Evolutionary conservation across 2,797 vertebrate genomes (phyloP).

Genomic region (Megaceryle alcyon): DNA sequence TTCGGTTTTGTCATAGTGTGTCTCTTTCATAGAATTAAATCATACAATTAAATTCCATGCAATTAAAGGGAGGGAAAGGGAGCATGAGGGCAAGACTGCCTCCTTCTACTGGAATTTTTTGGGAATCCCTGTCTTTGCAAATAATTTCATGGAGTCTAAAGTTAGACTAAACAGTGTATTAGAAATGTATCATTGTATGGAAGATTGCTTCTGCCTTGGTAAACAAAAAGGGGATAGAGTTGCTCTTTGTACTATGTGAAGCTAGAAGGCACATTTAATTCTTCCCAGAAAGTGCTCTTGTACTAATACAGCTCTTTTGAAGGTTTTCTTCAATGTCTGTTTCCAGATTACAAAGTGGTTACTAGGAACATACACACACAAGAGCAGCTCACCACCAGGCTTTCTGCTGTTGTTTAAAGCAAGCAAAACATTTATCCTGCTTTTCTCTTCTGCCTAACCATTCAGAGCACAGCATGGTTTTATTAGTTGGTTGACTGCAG

Average conservation of each 20-base stretch:
- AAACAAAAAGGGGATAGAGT: constrained; percentile 40
- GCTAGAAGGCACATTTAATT: constrained; percentile 27
- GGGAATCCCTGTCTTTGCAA: constrained; percentile 44
- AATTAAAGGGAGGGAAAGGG: background rate
- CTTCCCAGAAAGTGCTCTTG: constrained; percentile 30
- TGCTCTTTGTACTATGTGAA: background rate
- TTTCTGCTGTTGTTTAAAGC: constrained; percentile 41
- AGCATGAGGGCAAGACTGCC: background rate
- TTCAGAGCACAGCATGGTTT: constrained; percentile 51
- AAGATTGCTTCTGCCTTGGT: constrained; percentile 42
- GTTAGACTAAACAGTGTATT: constrained; percentile 78
- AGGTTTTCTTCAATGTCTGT: background rate
- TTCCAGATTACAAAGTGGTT: background rate
- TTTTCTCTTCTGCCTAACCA: background rate
- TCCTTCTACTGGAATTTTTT: background rate
- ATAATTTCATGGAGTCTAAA: constrained; percentile 64
- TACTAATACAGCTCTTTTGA: background rate
- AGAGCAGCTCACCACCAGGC: background rate
- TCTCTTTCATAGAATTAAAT: background rate
- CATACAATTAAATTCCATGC: background rate
- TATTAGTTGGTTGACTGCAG: constrained; percentile 44
- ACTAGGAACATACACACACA: constrained; percentile 9
- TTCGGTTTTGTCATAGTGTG: background rate
- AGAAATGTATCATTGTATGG: constrained; percentile 47
- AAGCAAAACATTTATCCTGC: constrained; percentile 6